These are phyloP conservation scores for Eulimnadia texana DNA, from an alignment of 1,140 invertebrate genomes.

Conservation along the genomic window DNA sequence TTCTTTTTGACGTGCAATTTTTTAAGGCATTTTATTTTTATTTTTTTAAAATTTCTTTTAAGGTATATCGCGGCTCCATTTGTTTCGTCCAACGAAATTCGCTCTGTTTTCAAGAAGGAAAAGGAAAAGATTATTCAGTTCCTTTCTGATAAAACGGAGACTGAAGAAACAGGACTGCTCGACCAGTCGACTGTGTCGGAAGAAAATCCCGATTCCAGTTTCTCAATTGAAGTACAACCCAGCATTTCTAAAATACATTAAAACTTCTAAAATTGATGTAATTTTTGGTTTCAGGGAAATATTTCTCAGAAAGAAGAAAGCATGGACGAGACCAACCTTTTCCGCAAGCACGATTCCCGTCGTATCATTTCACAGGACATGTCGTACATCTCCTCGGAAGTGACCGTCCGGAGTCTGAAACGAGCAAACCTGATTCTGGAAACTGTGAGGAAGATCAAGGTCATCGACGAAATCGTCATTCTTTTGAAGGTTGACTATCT, in stretches of 20 bases:
- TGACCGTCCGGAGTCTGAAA: conserved; percentile 36
- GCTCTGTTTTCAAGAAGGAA: neutral
- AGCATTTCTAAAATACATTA: neutral
- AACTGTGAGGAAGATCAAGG: conserved; percentile 37
- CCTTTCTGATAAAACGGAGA: neutral
- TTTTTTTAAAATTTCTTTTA: too few relatives aligned
- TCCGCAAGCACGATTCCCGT: neutral
- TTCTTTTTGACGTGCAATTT: too few relatives aligned
- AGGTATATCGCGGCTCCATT: conserved; percentile 26
- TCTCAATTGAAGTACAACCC: neutral
- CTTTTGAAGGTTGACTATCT: conserved; percentile 34
- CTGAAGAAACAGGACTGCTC: neutral
- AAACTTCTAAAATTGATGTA: conserved; percentile 2
- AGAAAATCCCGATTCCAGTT: neutral
- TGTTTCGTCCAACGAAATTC: neutral
- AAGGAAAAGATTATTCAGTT: neutral
- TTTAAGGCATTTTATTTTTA: too few relatives aligned
- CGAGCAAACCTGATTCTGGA: conserved; percentile 44
- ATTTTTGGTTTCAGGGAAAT: neutral
- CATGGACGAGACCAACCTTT: neutral
- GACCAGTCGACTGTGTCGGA: neutral
- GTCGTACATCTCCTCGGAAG: conserved; percentile 16
- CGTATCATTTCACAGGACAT: conserved; percentile 1
- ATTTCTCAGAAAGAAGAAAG: neutral
- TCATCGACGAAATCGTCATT: conserved; percentile 39